A percentile compares a stretch with the other conserved stretches of the same genome.
Conservation (phyloP, 2,888 invertebrate genomes). For the Synergus itoensis region DNA sequence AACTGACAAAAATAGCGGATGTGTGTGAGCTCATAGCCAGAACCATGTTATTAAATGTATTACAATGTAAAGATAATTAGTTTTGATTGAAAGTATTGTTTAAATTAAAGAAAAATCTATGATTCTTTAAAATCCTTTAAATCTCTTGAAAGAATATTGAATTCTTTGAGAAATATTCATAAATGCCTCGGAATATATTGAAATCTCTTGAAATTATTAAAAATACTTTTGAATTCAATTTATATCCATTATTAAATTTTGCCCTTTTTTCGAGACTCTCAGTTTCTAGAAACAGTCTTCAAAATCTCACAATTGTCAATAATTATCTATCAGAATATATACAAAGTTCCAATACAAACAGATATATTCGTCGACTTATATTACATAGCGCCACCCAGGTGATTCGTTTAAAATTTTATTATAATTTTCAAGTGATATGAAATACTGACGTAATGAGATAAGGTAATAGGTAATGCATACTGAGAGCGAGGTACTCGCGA, state of each 20-base stretch:
- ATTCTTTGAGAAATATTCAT: neutral
- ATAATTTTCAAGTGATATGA: neutral
- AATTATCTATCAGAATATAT: neutral
- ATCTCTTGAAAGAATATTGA: no score
- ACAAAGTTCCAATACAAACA: neutral
- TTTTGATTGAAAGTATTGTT: neutral
- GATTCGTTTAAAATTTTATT: neutral
- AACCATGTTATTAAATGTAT: conserved; percentile 7
- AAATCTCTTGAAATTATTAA: no score
- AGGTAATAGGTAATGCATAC: neutral
- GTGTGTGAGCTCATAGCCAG: neutral
- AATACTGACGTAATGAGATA: neutral
- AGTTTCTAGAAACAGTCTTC: no score
- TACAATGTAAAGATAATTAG: neutral
- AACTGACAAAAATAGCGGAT: neutral
- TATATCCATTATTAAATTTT: no score
- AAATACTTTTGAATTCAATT: no score
- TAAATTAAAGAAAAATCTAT: neutral
- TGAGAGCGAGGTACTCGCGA: neutral
- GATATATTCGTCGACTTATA: neutral
- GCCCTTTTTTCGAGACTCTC: no score
- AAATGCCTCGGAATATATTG: no score
- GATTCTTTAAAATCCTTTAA: no score
- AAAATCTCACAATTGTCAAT: neutral
- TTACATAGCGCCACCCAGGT: neutral